Evolutionary conservation across 2,888 invertebrate genomes (phyloP), one percentile per base, ranked within the genome.

Genomic region (Beris morrisii): DNA sequence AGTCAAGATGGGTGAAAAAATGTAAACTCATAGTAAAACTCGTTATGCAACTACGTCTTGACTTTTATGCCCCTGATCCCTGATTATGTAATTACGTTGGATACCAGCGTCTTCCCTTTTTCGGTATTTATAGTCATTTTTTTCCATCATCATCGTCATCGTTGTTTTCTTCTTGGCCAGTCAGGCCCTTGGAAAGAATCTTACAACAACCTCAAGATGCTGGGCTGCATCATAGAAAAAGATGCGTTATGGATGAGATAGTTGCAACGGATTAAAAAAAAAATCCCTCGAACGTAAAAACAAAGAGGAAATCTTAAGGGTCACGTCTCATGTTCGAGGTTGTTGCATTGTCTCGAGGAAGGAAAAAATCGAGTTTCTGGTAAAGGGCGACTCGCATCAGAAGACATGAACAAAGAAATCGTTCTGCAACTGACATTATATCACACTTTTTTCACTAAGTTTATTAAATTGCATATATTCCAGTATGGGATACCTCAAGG

Each of bases 31-130:
- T 45, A 31, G 57, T 46, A 32, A 58, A 67, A 67, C 67, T 64
- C 67, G 64, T 67, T 67, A 67, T 64, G 67, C 65, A 67, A 67
- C 64, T 54, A 38, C 59, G 32, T 59, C 59, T n/a, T 45, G 28
- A 7, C 57, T 50, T 22, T 65, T 22, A 44, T 32, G 45, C 64
- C 58, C 58, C 46, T 57, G 57, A 64, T 56, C 55, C 58, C 56
- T 67, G 57, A 67, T 67, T 67, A 67, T 48, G 53, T 67, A 67
- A 67, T 64, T 67, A 64, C 58, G 48, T 48, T 45, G 67, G 31
- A 46, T 53, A 45, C 58, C 64, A 22, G 48, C 46, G 15, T 11
- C 31, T 58, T 15, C 22, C 48, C 38, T 38, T 38, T 38, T 38
- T 38, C 38, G 38, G 38, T 38, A 38, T 38, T 38, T 38, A 38